Percentiles rank a stretch among this genome's conserved stretches.
These are phyloP conservation scores for Stomorhina lunata DNA, from an alignment of 2,888 invertebrate species.

Conservation along the genomic window DNA sequence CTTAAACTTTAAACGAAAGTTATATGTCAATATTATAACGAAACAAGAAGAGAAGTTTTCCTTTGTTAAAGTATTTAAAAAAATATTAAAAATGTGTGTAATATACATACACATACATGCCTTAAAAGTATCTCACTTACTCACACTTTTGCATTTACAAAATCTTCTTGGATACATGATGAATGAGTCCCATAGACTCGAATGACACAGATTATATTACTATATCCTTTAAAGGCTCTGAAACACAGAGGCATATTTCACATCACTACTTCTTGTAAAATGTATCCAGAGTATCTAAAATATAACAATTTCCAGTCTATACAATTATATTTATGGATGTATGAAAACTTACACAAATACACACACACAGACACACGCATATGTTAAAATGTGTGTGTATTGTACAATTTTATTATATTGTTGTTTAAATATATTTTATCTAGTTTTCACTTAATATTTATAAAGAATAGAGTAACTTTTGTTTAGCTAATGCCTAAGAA, in stretches of 20 bases:
- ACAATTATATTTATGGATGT: neutral
- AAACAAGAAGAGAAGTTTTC: neutral
- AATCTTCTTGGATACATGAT: conserved; percentile 31
- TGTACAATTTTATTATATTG: neutral
- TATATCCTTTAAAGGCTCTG: conserved; percentile 1
- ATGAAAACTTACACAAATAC: neutral
- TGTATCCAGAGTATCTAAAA: neutral
- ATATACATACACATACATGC: neutral
- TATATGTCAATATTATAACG: conserved; percentile 2
- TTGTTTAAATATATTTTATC: conserved; percentile 20
- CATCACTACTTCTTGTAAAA: neutral
- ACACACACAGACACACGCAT: neutral
- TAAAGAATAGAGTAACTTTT: neutral
- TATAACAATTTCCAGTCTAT: neutral
- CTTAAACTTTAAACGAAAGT: conserved; percentile 43
- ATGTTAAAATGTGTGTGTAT: neutral
- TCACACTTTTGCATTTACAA: neutral
- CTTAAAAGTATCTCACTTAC: no score
- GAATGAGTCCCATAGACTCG: conserved; percentile 53
- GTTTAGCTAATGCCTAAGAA: no score
- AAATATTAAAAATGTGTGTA: conserved; percentile 7
- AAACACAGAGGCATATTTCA: neutral
- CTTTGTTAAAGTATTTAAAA: conserved; percentile 18
- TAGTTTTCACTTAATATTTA: conserved; percentile 3
- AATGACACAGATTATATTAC: conserved; percentile 51